Percentiles rank a stretch among this genome's conserved stretches.
These are phyloP conservation scores for Dolichallabes microphthalmus DNA, from an alignment of 2,113 vertebrate genomes.

Conservation along the genomic window DNA sequence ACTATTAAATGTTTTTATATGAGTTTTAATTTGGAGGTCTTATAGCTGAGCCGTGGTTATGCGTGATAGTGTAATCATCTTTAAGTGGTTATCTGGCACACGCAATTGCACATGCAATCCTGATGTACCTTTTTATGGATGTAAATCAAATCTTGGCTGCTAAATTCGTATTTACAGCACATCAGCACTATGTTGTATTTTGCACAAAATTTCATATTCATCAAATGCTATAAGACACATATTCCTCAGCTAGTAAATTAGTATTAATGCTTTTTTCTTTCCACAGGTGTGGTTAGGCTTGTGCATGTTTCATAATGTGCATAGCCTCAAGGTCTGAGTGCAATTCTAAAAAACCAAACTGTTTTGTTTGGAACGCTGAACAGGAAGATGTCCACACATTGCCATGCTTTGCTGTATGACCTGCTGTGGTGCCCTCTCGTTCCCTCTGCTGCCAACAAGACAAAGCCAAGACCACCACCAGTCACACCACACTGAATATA, in stretches of 20 bases:
- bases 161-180: not conserved
- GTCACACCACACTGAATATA: slow-evolving; percentile 30
- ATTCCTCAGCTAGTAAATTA: not conserved
- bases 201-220: not conserved
- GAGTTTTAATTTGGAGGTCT: not conserved
- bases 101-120: not conserved
- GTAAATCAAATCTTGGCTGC: not conserved
- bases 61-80: not conserved
- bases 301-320: not conserved
- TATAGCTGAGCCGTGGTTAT: not conserved
- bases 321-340: not conserved
- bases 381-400: slow-evolving; percentile 47
- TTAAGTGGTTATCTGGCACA: not conserved
- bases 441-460: slow-evolving; percentile 43
- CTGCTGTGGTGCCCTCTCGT: slow-evolving; percentile 44
- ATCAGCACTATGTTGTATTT: not conserved
- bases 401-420: slow-evolving; percentile 49
- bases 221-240: not conserved
- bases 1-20: not conserved
- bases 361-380: slow-evolving; percentile 49
- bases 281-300: not conserved
- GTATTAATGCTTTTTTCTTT: not conserved
- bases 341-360: not conserved
- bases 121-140: not conserved
- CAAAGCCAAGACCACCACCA: slow-evolving; percentile 52